Evolutionary conservation across 2,888 invertebrate species (phyloP), one percentile per base, ranked within the genome.

Genomic region (Tiliacea citrago): DNA sequence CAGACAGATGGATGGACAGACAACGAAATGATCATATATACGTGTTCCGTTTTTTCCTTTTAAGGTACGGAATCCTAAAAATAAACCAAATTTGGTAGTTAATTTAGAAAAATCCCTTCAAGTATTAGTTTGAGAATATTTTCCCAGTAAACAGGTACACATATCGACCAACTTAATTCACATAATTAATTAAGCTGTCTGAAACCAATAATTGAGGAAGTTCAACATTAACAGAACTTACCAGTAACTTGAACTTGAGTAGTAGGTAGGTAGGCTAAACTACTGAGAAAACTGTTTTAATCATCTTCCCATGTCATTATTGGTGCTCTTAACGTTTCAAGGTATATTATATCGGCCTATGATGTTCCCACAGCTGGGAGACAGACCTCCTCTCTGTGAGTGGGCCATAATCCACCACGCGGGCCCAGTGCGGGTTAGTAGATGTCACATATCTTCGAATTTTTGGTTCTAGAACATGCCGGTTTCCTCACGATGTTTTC

Each of bases 201-300:
- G 55, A 75, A 61, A 73, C 10, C 18, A 42, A 70, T 83, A 72
- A 82, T 83, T 80, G 82, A 82, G 82, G 82, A 82, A 80, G 80
- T 73, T 24, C 62, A 51, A 60, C 75, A 73, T 83, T 79, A 79
- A 72, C 0, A 51, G 1, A 62, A 66, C 35, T 39, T 79, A 63
- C 53, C 55, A 67, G 49, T 24, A 68, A 60, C 24, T 75, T 58
- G 5, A 75, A 68, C 49, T 53, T 45, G 8, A 16, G 35, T 13
- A 35, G 47, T 69, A 18, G 13, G 13, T n/a, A 10, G 29, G 24
- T 68, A 53, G 39, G 79, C 49, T 5, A 75, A 71, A 58, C 68
- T 68, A 68, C 75, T 61, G 83, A 62, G 75, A 79, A 82, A 75
- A 69, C 21, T 21, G 42, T 55, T 62, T 67, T 69, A 55, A 69